Base-by-base conservation (phyloP, 1,140 invertebrate genomes). In the Drosophila kohkoa region DNA sequence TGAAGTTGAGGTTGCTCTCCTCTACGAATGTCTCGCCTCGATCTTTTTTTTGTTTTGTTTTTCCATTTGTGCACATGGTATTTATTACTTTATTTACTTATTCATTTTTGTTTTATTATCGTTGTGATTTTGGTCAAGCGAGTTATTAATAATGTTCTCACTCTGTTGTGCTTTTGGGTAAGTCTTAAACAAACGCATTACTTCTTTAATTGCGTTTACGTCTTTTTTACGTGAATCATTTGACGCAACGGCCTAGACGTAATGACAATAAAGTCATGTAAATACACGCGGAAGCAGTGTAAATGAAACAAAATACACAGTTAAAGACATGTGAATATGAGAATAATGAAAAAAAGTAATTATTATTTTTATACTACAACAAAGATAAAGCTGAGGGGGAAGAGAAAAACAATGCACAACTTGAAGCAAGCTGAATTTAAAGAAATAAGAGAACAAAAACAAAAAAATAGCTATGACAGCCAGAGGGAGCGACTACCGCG, bases 71-170 rank as follows among this genome's bases (percentile, higher is more conserved):
- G 82, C 71, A 58, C 66, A 78, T 77, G 67, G 77, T 52, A 65
- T 73, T 76, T 73, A 71, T 62, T 45, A 52, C 48, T 66, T 57
- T 76, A 76, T 76, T 82, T 85, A 86, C 87, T 58, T 75, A 43
- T 70, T 30, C 35, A 63, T 35, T 70, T 25, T 62, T 32, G 48
- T 59, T 38, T 30, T 59, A 15, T 30, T 46, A 41, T 58, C 30
- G 11, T 67, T 80, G 70, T 72, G 45, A 51, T 74, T 25, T 74
- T 49, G 52, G 58, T 35, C 16, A 74, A 20, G 45, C 35, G 57
- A n/a, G 28, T 67, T 59, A 54, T 74, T 54, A 52, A 48, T 43
- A 28, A 25, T 46, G 13, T 60, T 58, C 45, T 66, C 58, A 20
- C 48, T 67, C 30, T 67, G 54, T 58, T 71, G 25, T 59, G 11